These are phyloP conservation scores for Agonum fuliginosum DNA, from an alignment of 2,888 invertebrate species.

Conservation along the genomic window DNA sequence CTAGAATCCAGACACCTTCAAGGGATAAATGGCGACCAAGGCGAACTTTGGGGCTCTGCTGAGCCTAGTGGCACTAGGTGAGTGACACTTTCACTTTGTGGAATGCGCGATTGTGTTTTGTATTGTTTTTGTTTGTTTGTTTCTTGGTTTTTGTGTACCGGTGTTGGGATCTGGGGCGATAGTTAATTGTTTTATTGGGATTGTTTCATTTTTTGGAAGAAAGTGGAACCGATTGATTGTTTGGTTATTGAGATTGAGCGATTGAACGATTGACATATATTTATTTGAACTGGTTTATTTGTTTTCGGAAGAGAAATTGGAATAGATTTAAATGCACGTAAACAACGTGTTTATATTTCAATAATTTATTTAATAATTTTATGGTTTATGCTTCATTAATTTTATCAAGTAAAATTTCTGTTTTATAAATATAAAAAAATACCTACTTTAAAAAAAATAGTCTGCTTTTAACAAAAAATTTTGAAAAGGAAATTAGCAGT, in stretches of 20 bases:
- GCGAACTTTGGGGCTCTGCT: conserved; percentile 28
- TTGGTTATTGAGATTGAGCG: too few species aligned
- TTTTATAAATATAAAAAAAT: too few species aligned
- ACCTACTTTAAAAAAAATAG: too few species aligned
- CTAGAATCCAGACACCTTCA: conserved; percentile 15
- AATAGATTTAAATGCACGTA: background rate
- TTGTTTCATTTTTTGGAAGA: background rate
- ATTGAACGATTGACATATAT: background rate
- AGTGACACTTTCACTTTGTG: conserved; percentile 50
- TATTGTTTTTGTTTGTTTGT: conserved; percentile 22
- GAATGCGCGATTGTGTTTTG: conserved; percentile 35
- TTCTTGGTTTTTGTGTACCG: too few species aligned
- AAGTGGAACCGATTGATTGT: background rate
- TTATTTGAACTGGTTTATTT: background rate
- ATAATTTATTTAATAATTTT: background rate
- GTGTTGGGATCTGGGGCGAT: background rate
- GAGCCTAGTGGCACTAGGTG: background rate
- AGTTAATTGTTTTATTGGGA: background rate
- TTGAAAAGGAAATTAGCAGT: too few species aligned
- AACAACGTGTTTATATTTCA: background rate
- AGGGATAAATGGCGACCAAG: conserved; percentile 17
- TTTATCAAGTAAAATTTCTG: conserved; percentile 1
- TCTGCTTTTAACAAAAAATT: too few species aligned
- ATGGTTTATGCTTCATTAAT: too few species aligned
- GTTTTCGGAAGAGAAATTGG: background rate